Evolutionary conservation across 1,140 invertebrate species (phyloP).

Genomic region (Cydia strobilella): DNA sequence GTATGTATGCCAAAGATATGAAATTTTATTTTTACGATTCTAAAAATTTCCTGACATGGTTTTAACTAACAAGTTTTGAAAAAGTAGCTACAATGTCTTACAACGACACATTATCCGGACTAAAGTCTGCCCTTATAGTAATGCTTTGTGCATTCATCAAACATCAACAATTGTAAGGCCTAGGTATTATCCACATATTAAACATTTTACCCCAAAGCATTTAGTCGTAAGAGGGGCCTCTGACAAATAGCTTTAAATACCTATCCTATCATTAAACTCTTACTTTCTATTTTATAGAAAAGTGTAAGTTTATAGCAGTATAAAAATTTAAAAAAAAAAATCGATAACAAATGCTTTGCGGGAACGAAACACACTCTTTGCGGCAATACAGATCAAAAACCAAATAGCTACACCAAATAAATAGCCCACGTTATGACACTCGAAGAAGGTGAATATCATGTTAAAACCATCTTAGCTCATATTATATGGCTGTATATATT

Average conservation of each 20-base stretch:
- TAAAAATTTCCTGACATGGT: neutral
- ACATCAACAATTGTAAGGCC: slow-evolving; percentile 60
- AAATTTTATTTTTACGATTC: neutral
- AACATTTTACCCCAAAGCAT: slow-evolving; percentile 38
- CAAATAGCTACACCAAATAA: neutral
- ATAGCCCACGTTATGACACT: neutral
- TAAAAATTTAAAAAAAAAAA: neutral
- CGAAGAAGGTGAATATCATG: neutral
- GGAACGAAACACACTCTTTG: neutral
- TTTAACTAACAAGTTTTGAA: slow-evolving; percentile 4
- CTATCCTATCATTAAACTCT: neutral
- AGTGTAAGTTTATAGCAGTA: slow-evolving; percentile 26
- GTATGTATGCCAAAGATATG: neutral
- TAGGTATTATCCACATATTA: slow-evolving; percentile 40
- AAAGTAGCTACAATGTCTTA: slow-evolving; percentile 4
- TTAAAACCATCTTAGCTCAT: too few species aligned
- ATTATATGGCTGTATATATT: neutral
- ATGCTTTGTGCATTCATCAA: slow-evolving; percentile 45
- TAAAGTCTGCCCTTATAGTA: slow-evolving; percentile 19
- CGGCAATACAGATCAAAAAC: neutral
- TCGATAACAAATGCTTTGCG: neutral
- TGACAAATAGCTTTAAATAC: slow-evolving; percentile 13
- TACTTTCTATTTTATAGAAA: slow-evolving; percentile 28
- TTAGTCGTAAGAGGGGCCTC: slow-evolving; percentile 23
- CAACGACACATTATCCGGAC: slow-evolving; percentile 19